phyloP scores from a whole-genome alignment of 2,888 invertebrate genomes.

The Nycteola revayana region DNA sequence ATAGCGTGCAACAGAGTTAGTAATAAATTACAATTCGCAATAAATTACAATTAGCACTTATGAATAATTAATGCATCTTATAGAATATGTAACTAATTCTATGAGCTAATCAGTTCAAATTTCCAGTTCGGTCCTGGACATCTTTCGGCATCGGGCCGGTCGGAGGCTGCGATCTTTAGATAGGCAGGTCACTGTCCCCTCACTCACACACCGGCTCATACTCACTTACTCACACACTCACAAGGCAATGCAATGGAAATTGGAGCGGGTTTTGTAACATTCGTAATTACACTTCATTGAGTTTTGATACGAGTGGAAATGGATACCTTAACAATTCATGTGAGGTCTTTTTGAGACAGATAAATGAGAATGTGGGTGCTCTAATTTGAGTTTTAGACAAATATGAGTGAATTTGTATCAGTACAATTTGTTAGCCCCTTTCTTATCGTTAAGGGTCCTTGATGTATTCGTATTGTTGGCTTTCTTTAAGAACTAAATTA shows the following conservation, averaged over 20 bases:
- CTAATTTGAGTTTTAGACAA: no score
- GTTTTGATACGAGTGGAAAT: slow-evolving; percentile 30
- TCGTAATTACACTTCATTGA: slow-evolving; percentile 58
- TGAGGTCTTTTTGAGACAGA: slow-evolving; percentile 21
- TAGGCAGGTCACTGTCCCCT: slow-evolving; percentile 76
- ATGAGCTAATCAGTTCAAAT: no score
- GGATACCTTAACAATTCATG: slow-evolving; percentile 33
- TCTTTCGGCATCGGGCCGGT: slow-evolving; percentile 80
- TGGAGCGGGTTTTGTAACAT: slow-evolving; percentile 54
- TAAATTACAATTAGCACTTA: no score
- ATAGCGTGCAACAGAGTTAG: no score
- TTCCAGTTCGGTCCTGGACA: slow-evolving; percentile 59
- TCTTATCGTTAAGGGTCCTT: no score
- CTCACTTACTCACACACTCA: slow-evolving; percentile 25
- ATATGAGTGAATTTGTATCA: no score
- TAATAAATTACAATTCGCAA: no score
- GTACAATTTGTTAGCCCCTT: no score
- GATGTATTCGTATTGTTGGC: no score
- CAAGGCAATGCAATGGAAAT: slow-evolving; percentile 34
- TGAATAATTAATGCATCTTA: no score
- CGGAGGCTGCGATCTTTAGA: slow-evolving; percentile 79
- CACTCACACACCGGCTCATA: slow-evolving; percentile 42
- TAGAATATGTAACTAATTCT: no score
- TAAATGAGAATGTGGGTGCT: slow-evolving; percentile 16
- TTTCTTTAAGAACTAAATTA: no score